Evolutionary conservation across 2,113 vertebrate species (phyloP).

Genomic region (Cephalopterus ornatus): DNA sequence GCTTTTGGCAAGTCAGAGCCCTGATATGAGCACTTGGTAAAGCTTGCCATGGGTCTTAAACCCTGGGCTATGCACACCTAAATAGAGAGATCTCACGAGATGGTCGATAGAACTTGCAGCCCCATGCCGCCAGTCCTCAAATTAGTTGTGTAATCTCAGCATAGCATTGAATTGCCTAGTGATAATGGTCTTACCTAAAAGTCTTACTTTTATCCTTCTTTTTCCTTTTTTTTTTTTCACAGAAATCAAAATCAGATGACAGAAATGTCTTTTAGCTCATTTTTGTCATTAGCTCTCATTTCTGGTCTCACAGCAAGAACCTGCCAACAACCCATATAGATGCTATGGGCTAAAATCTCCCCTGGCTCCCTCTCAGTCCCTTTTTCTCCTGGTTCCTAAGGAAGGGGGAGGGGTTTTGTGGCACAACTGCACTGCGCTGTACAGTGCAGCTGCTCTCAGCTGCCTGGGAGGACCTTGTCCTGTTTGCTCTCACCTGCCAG

Average conservation of each 20-base stretch:
- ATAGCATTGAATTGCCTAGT: background rate
- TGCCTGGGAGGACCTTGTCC: rapidly evolving
- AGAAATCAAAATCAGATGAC: background rate
- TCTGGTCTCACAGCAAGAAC: background rate
- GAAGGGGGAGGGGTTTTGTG: too few relatives aligned
- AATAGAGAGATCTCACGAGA: rapidly evolving
- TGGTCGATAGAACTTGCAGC: background rate
- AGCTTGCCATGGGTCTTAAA: background rate
- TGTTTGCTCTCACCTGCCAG: background rate
- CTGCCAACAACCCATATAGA: rapidly evolving
- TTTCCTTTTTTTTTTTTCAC: background rate
- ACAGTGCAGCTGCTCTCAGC: background rate
- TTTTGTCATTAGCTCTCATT: too few relatives aligned
- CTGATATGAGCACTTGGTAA: background rate
- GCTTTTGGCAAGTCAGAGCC: background rate
- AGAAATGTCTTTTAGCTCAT: background rate
- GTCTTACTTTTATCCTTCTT: background rate
- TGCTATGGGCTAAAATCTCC: background rate
- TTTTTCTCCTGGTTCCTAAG: rapidly evolving
- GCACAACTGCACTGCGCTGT: background rate
- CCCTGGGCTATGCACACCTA: rapidly evolving
- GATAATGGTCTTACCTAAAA: background rate
- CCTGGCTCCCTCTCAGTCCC: background rate
- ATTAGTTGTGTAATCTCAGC: background rate
- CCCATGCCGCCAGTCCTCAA: background rate